Evolutionary conservation across 2,113 vertebrate species (phyloP).

Genomic region (Callipepla squamata): DNA sequence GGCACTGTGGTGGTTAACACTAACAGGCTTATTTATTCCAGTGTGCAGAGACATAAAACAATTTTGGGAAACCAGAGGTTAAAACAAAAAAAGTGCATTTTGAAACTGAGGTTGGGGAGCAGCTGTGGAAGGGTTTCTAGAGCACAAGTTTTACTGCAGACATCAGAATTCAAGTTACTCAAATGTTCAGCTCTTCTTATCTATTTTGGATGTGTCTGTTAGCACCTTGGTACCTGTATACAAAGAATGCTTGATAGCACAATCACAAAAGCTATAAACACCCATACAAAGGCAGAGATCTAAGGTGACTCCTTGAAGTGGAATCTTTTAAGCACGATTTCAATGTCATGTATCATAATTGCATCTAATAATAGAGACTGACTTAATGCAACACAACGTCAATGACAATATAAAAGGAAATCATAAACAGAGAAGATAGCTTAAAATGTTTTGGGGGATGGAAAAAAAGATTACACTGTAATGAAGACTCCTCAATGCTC

Average conservation of each 20-base stretch:
- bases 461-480: neutral
- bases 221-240: neutral
- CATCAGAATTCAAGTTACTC: neutral
- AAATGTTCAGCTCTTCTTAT: slow-evolving; percentile 12
- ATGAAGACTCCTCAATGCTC: neutral
- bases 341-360: slow-evolving; percentile 56
- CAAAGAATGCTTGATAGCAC: slow-evolving; percentile 23
- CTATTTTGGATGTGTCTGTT: slow-evolving; percentile 11
- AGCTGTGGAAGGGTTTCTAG: neutral
- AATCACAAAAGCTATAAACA: slow-evolving; percentile 64
- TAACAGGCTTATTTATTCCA: neutral
- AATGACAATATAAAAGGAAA: slow-evolving; percentile 52
- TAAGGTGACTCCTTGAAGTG: slow-evolving; percentile 45
- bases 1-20: neutral
- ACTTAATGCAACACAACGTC: slow-evolving; percentile 24
- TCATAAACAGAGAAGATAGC: neutral
- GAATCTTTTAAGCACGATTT: neutral
- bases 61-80: neutral
- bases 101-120: neutral
- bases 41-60: neutral
- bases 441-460: neutral
- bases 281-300: slow-evolving; percentile 13
- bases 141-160: neutral
- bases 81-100: neutral
- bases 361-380: slow-evolving; percentile 63